Evolutionary conservation across 2,113 vertebrate species (phyloP).

Genomic region (Calidris pygmaea): DNA sequence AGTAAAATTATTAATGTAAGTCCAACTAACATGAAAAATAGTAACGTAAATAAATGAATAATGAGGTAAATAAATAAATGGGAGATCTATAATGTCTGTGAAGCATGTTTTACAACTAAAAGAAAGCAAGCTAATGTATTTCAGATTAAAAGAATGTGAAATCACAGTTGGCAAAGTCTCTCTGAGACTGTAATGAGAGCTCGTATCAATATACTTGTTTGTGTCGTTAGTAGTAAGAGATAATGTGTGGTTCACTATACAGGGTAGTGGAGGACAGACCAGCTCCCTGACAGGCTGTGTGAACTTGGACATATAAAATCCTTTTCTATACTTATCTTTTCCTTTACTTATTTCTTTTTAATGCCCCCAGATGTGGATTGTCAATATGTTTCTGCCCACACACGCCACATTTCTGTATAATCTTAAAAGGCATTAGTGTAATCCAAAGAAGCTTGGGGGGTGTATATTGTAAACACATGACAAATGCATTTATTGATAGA

Average conservation of each 20-base stretch:
- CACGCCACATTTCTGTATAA: neutral
- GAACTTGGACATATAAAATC: neutral
- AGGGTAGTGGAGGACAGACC: neutral
- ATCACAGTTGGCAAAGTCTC: neutral
- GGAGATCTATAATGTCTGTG: neutral
- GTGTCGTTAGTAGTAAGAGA: neutral
- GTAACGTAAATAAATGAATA: neutral
- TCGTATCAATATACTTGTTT: neutral
- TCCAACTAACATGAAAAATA: neutral
- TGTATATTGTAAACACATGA: neutral
- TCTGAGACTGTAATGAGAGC: neutral
- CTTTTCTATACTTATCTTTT: neutral
- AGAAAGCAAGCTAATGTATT: neutral
- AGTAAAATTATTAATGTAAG: neutral
- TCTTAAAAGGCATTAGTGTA: neutral
- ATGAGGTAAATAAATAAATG: neutral
- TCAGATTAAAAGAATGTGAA: neutral
- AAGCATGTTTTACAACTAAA: neutral
- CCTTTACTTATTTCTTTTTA: neutral
- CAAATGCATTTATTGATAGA: neutral
- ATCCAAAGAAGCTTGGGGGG: neutral
- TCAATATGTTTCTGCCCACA: neutral
- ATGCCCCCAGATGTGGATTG: neutral
- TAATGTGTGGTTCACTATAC: neutral
- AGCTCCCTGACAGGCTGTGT: neutral